Base-by-base conservation (phyloP, 2,113 vertebrate genomes). In the Lagopus muta region DNA sequence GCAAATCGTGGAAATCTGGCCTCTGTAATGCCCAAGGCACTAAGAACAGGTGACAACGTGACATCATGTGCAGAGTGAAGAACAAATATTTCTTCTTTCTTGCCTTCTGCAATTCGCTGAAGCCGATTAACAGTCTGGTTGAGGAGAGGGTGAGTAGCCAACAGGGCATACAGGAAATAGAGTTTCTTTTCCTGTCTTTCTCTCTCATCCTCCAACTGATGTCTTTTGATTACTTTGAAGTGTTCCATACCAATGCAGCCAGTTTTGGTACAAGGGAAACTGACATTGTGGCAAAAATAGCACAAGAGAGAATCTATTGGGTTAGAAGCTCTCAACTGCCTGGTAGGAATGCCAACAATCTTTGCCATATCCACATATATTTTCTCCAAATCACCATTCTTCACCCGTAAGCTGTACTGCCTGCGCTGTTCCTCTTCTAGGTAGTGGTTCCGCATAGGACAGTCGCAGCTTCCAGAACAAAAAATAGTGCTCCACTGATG, bases 401-500 rank as follows among this genome's bases (percentile, higher is more conserved):
- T 98, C 90, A 98, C 96, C 57, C 99, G 95, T 17, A 99, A 95
- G 19, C 97, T 98, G 95, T 99, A 99, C 93, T 99, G 99, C 17
- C 99, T 98, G 61, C 97, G 97, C 97, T 99, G 99, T 72, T 99
- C 99, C 84, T 99, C 98, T 57, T 99, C 99, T 14, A 99, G 97
- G 88, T 98, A 99, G 72, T 98, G 97, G 97, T 98, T 99, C 61
- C 99, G 97, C 92, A 98, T 96, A 0, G 99, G 99, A 88, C 99
- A 99, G 79, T 99, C 99, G 1, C 99, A 99, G 85, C 96, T 98
- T 10, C 98, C 97, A 4, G 98, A 98, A 69, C 99, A 99, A 96
- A 99, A 99, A 42, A 99, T 97, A 13, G 99, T 98, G 92, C 98
- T 99, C 97, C 99, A 99, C 97, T 99, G 99, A 95, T 99, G 98